Evolutionary conservation across 2,113 vertebrate genomes (phyloP), one percentile per base, ranked within the genome.

Genomic region (Pavo muticus): DNA sequence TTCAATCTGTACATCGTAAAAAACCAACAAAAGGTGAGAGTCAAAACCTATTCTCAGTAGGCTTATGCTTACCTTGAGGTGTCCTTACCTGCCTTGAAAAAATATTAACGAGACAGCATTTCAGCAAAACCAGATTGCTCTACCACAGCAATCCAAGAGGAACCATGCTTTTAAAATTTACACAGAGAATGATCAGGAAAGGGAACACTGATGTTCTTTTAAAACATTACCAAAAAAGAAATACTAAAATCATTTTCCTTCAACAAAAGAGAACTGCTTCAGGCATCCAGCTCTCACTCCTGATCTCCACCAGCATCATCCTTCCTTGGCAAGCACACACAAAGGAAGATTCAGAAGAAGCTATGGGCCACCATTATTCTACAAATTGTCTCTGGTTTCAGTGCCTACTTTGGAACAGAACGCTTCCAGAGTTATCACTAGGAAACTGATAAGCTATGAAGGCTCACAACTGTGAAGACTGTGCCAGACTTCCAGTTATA

Each of bases 401-500:
- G 14, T 59, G n/a, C 88, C 74, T 91, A 82, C 72, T 16, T 30
- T 23, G 18, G 23, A 93, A 37, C 17, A 45, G 44, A 5, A 57
- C 5, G 9, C 23, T 95, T 61, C 57, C 90, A 72, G 86, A 30
- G 45, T 61, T 91, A 61, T 71, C 72, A 80, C 37, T 2, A 1
- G 83, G 61, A 89, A 77, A 39, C 11, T 72, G 35, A 90, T 35
- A 37, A 0, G 39, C 78, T 92, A 79, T 42, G 68, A 85, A 14
- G 3, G 59, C 6, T 90, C 71, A 87, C 37, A 96, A 91, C 72
- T 60, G 67, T 6, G 5, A 93, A 83, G 68, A 52, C 10, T 78
- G 52, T 59, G n/a, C 61, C 50, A 95, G 82, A 87, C 21, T n/a
- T 73, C 40, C 35, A 94, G 60, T 76, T 90, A 80, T 21, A 79